Base-by-base conservation (phyloP, 2,113 vertebrate genomes). In the Semicossyphus pulcher region DNA sequence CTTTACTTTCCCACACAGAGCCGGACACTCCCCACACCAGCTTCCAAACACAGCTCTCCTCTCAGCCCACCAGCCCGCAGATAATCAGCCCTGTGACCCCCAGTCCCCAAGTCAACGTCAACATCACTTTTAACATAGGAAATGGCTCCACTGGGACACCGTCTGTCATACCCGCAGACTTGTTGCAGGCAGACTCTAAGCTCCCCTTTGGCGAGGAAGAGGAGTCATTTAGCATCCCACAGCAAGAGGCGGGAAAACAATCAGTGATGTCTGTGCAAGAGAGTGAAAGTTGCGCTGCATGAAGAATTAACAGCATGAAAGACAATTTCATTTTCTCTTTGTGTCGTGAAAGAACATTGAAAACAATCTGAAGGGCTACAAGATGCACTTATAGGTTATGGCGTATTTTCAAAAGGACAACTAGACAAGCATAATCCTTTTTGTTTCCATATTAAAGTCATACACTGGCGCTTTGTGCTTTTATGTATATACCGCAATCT, bases 31-130 rank as follows among this genome's bases (percentile, higher is more conserved):
- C 74, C 7, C 86, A 73, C 52, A 31, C 53, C 51, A 85, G 57
- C 37, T 2, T 56, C 20, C 15, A 45, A 37, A 48, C 74, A 56
- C 81, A 83, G 86, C 51, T 36, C 29, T 76, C 78, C 42, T 81
- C 81, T 69, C 87, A 68, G 54, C 73, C 61, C 63, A 91, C 64
- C 76, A 84, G 70, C 70, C 75, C 54, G 1, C 87, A 75, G 29
- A 73, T 76, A 26, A 47, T 81, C 49, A 62, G 60, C 70, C 79
- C 90, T 1, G 42, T 84, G 37, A 68, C 88, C 47, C 75, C 78
- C 57, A 89, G 72, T 32, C 93, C 88, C 3, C 80, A 90, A 0
- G 80, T 94, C 34, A 93, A 93, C 1, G 83, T 94, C 62, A 94
- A 78, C 79, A 88, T 94, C 85, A 93, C 89, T 9, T 57, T 94